phyloP scores from a whole-genome alignment of 2,888 invertebrate species.

The Zeuzera pyrina region DNA sequence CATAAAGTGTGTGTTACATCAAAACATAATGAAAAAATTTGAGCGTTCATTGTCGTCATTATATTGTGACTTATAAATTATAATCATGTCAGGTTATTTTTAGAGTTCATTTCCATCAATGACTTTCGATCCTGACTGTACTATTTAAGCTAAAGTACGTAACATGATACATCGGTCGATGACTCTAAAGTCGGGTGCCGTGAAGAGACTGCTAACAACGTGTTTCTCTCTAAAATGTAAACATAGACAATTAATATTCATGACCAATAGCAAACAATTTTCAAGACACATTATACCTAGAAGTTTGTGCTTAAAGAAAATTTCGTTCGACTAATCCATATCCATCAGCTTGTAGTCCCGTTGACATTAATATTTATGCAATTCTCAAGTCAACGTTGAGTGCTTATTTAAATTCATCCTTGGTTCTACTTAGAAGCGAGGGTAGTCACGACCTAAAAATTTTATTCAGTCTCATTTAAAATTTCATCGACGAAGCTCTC shows the following conservation, averaged over 20 bases:
- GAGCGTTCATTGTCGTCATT: too few species aligned
- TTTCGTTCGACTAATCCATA: slow-evolving; percentile 40
- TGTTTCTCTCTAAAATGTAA: too few species aligned
- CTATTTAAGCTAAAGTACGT: too few species aligned
- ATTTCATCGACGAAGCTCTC: slow-evolving; percentile 33
- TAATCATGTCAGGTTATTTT: too few species aligned
- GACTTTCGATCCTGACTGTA: too few species aligned
- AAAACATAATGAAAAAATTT: too few species aligned
- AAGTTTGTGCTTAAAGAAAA: slow-evolving; percentile 28
- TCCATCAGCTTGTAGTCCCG: slow-evolving; percentile 45
- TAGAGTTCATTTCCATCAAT: too few species aligned
- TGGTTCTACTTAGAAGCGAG: slow-evolving; percentile 43
- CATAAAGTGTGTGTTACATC: too few species aligned
- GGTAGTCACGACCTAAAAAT: slow-evolving; percentile 42
- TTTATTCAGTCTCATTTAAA: slow-evolving; percentile 41
- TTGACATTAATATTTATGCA: slow-evolving; percentile 62
- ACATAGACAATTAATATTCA: slow-evolving; percentile 36
- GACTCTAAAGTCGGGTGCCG: too few species aligned
- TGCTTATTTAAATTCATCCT: slow-evolving; percentile 66
- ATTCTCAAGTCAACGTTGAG: slow-evolving; percentile 50
- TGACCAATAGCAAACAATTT: slow-evolving; percentile 20
- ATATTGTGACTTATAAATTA: too few species aligned
- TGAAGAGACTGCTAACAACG: too few species aligned
- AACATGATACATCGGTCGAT: too few species aligned
- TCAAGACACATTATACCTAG: slow-evolving; percentile 17